Evolutionary conservation across 2,797 vertebrate species (phyloP), one percentile per base, ranked within the genome.

Genomic region (Acrocephalus scirpaceus): DNA sequence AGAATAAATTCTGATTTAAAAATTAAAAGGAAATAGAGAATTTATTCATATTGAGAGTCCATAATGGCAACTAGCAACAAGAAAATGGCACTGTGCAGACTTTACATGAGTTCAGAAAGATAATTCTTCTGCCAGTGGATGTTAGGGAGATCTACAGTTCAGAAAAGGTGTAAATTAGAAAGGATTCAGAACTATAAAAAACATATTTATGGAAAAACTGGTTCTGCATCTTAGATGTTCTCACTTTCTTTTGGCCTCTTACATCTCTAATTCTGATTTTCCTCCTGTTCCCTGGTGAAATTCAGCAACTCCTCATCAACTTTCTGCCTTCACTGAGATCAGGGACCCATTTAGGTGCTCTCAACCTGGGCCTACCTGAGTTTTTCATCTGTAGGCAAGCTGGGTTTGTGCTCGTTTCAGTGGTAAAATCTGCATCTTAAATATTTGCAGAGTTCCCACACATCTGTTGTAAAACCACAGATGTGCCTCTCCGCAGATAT

Each of bases 381-480:
- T 38, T 62, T 72, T 92, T 87, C 48, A 72, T 64, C 80, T 73
- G 42, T 20, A 92, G 85, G 66, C 64, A 90, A 60, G 76, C 88
- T 58, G 60, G 75, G 16, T 64, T 22, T 17, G 51, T 22, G 61
- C 53, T 94, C 29, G 0, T 75, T 95, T 93, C 78, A 88, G 86
- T 61, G 66, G 42, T 64, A 87, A 96, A 95, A 96, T 91, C 86
- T 91, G 90, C 85, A 61, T 92, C 77, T 80, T 88, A 77, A 95
- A 90, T 85, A 90, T 93, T 93, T 87, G 92, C 69, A 61, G 79
- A 76, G 81, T 69, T 88, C 36, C 36, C 92, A 50, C 69, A 9
- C 94, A 87, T 95, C 95, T 96, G 96, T 87, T 96, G 93, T 97
- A 96, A 97, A 97, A 96, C 36, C 94, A 75, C 95, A 97, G 95